Evolutionary conservation across 2,113 vertebrate genomes (phyloP).

Genomic region (Ornithorhynchus anatinus): DNA sequence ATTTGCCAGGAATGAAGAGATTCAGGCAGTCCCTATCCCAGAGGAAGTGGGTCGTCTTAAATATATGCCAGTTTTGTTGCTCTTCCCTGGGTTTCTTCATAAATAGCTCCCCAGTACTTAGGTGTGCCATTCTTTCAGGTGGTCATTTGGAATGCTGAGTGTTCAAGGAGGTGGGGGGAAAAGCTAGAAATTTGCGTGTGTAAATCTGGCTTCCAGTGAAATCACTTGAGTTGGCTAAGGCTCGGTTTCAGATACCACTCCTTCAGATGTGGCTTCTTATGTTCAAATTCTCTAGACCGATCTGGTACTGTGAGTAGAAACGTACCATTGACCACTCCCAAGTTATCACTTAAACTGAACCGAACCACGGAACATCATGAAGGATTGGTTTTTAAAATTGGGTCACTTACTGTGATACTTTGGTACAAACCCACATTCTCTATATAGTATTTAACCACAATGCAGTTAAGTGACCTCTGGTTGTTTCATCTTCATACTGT

Average conservation of each 20-base stretch:
- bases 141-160: background rate
- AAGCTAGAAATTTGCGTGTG: background rate
- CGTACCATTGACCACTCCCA: background rate
- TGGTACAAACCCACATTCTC: slow-evolving; percentile 75
- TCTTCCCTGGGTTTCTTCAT: background rate
- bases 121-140: background rate
- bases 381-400: slow-evolving; percentile 91
- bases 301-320: slow-evolving; percentile 4
- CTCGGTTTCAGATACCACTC: slow-evolving; percentile 94
- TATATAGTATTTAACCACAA: slow-evolving; percentile 77
- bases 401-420: slow-evolving; percentile 95
- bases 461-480: slow-evolving; percentile 95
- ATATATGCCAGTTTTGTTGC: background rate
- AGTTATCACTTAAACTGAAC: slow-evolving; percentile 16
- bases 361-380: slow-evolving; percentile 78
- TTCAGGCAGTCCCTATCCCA: background rate
- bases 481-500: slow-evolving; percentile 98
- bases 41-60: background rate
- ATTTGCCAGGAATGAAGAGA: background rate
- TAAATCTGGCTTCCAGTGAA: slow-evolving; percentile 62
- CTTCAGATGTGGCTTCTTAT: slow-evolving; percentile 86
- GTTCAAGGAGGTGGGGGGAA: background rate
- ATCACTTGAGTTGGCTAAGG: slow-evolving; percentile 86
- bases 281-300: slow-evolving; percentile 34
- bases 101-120: background rate